Conservation (phyloP, 2,888 invertebrate genomes). For the Vannuccia rotundouncinata region DNA sequence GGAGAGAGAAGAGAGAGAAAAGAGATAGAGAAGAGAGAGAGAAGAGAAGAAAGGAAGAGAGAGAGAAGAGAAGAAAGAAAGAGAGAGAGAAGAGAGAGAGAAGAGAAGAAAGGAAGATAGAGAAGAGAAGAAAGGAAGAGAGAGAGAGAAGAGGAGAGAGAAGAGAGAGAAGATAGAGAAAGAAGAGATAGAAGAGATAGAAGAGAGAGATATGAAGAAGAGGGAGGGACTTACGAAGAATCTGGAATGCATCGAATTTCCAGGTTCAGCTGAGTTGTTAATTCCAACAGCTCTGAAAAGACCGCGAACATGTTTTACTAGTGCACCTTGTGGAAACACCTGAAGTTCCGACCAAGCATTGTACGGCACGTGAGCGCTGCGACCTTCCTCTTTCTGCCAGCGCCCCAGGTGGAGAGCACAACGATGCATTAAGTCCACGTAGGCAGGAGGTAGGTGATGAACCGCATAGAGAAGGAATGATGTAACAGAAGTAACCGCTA, state of each 20-base stretch:
- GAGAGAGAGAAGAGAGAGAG: too few species aligned
- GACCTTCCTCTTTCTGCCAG: slow-evolving; percentile 65
- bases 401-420: slow-evolving; percentile 79
- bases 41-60: too few species aligned
- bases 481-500: slow-evolving; percentile 66
- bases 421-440: slow-evolving; percentile 81
- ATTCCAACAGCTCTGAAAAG: slow-evolving; percentile 70
- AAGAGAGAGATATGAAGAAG: too few species aligned
- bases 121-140: too few species aligned
- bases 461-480: slow-evolving; percentile 72
- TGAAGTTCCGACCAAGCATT: slow-evolving; percentile 48
- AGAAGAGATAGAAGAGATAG: too few species aligned
- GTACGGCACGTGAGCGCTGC: slow-evolving; percentile 61
- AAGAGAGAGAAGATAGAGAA: too few species aligned
- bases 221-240: slow-evolving; percentile 78
- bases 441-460: slow-evolving; percentile 66
- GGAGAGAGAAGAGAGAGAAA: too few species aligned
- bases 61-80: too few species aligned
- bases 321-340: slow-evolving; percentile 63
- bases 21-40: too few species aligned
- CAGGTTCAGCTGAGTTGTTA: slow-evolving; percentile 79
- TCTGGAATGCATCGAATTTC: slow-evolving; percentile 69
- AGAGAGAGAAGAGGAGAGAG: too few species aligned
- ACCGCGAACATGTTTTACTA: slow-evolving; percentile 68
- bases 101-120: too few species aligned